phyloP scores from a whole-genome alignment of 2,797 vertebrate genomes.

The Yasuhikotakia modesta region DNA sequence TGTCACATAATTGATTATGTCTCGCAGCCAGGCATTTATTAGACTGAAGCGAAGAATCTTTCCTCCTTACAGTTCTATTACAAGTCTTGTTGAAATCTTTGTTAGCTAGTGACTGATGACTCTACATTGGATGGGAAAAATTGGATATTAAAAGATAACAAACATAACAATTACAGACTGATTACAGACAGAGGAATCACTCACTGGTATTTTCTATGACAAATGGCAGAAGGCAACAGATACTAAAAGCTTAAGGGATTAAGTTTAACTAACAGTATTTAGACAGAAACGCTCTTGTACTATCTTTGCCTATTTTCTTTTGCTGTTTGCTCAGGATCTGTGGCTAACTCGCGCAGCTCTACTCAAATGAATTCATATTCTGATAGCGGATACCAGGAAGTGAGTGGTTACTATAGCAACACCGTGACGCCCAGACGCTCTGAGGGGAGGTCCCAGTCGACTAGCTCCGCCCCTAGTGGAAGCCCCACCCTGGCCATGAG shows the following conservation, averaged over 20 bases:
- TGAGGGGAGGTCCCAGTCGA: constrained; percentile 84
- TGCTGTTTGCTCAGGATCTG: constrained; percentile 80
- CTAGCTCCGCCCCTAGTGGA: constrained; percentile 79
- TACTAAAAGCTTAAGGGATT: neutral
- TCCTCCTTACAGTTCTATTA: neutral
- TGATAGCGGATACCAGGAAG: constrained; percentile 97
- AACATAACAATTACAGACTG: neutral
- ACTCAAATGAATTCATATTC: constrained; percentile 97
- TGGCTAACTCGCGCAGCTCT: constrained; percentile 90
- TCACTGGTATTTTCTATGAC: neutral
- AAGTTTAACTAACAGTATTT: neutral
- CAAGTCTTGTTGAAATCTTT: neutral
- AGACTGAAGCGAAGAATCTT: neutral
- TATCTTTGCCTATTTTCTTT: neutral
- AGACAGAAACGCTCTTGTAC: neutral
- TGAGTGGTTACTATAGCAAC: constrained; percentile 89
- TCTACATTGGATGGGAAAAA: neutral
- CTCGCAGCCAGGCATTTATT: neutral
- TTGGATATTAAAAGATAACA: neutral
- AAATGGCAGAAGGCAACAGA: neutral
- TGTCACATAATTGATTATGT: neutral
- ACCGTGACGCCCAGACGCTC: constrained; percentile 85
- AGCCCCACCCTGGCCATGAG: constrained; percentile 80
- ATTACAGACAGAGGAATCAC: neutral
- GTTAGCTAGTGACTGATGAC: too few relatives aligned